Evolutionary conservation across 2,888 invertebrate genomes (phyloP).

Genomic region (Tryphoninae sp.): DNA sequence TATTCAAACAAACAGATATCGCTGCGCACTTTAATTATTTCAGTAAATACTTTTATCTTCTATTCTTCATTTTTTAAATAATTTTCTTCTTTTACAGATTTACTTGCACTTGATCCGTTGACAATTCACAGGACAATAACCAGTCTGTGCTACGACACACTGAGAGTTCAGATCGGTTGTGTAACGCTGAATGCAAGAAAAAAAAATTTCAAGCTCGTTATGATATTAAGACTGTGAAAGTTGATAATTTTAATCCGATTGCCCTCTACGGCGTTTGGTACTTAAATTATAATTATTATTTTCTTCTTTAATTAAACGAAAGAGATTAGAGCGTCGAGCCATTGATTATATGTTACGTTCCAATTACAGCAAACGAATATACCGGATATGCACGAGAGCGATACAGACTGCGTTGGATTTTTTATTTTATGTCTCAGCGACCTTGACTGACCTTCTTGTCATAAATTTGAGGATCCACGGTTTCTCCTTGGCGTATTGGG

Average conservation of each 20-base stretch:
- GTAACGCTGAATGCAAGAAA: constrained; percentile 32
- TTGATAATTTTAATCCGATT: too few relatives aligned
- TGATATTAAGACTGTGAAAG: too few relatives aligned
- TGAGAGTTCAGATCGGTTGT: background rate
- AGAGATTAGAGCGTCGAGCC: too few relatives aligned
- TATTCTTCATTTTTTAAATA: background rate
- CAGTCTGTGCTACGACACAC: background rate
- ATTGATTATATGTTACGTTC: too few relatives aligned
- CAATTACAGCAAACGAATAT: background rate
- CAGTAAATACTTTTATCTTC: background rate
- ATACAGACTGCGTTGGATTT: constrained; percentile 36
- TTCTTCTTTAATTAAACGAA: too few relatives aligned
- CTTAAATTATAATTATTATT: too few relatives aligned
- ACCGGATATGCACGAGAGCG: background rate
- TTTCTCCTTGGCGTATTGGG: constrained; percentile 47
- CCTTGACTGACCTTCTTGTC: constrained; percentile 37
- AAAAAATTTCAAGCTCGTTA: background rate
- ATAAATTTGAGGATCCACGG: constrained; percentile 50
- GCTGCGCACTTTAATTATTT: too few relatives aligned
- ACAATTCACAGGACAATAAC: constrained; percentile 22
- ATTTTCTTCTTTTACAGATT: constrained; percentile 6
- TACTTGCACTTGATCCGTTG: constrained; percentile 12
- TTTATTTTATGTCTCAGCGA: constrained; percentile 45
- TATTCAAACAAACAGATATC: too few relatives aligned
- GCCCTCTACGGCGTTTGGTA: too few relatives aligned